Conservation (phyloP, 1,140 invertebrate species). For the Aradophagus sp. region DNA sequence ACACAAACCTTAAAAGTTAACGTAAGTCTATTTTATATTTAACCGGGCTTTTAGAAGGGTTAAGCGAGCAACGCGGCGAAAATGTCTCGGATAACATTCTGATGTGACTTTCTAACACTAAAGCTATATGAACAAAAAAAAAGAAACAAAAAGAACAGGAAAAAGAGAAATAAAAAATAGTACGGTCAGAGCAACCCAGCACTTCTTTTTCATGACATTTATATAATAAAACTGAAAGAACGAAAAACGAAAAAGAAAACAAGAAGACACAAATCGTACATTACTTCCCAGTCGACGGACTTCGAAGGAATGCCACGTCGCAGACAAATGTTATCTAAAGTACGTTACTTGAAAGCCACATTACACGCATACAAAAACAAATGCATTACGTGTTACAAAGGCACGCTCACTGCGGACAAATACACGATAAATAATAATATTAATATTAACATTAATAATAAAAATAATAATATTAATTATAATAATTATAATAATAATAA, state of each 20-base stretch:
- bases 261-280: conserved; percentile 30
- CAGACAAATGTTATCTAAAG: conserved; percentile 49
- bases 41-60: conserved; percentile 22
- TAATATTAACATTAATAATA: no score
- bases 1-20: conserved; percentile 21
- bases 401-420: conserved; percentile 48
- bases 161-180: no score
- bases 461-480: no score
- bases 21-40: conserved; percentile 25
- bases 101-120: conserved; percentile 17
- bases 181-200: conserved; percentile 1
- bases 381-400: conserved; percentile 36
- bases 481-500: no score
- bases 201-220: conserved; percentile 50
- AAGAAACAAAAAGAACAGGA: no score
- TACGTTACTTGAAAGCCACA: conserved; percentile 51
- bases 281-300: conserved; percentile 35
- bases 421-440: conserved; percentile 22
- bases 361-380: conserved; percentile 36
- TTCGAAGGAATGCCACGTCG: conserved; percentile 16
- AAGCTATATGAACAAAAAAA: no score
- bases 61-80: conserved; percentile 17
- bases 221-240: conserved; percentile 20
- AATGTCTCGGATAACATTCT: conserved; percentile 41
- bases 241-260: not conserved